Evolutionary conservation across 2,113 vertebrate species (phyloP), one percentile per base, ranked within the genome.

Genomic region (Petromus typicus): DNA sequence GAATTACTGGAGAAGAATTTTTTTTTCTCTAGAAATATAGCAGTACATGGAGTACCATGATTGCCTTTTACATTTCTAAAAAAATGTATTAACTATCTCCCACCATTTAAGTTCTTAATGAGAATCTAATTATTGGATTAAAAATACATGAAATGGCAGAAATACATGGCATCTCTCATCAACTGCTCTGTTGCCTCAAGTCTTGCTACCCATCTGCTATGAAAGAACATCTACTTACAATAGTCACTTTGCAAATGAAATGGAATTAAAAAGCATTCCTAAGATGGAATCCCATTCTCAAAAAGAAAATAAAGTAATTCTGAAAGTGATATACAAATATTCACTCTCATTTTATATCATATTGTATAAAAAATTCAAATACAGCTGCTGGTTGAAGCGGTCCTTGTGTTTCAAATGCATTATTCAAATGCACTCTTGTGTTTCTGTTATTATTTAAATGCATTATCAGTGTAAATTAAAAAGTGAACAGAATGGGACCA

Each of bases 21-120:
- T 51, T 84, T 43, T 57, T 10, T 84, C n/a, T 89, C 34, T 54
- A 92, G 59, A 92, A 96, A 59, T 66, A 25, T 20, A 93, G 2
- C 8, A 64, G 32, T 67, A 57, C 71, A 79, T 34, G 86, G 14
- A 96, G 18, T 40, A 34, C 73, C n/a, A 67, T 61, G 71, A 81
- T 61, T 95, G 66, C 11, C 30, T 94, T 67, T 73, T 94, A n/a
- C 0, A 9, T 83, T 88, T 89, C n/a, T 63, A 79, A 88, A 56
- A n/a, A 90, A 30, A 32, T 67, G 66, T 12, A 51, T 40, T 18
- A 87, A 80, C 54, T 64, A 89, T 71, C 90, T 30, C 57, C 57
- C n/a, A 57, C 5, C 30, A 84, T 88, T 81, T 66, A 81, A 66
- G 17, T 12, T 89, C 40, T 79, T 80, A 79, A 7, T 32, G 9